Percentiles rank a stretch among this genome's conserved stretches.
Conservation (phyloP, 2,888 invertebrate genomes). For the Machimus atricapillus region DNA sequence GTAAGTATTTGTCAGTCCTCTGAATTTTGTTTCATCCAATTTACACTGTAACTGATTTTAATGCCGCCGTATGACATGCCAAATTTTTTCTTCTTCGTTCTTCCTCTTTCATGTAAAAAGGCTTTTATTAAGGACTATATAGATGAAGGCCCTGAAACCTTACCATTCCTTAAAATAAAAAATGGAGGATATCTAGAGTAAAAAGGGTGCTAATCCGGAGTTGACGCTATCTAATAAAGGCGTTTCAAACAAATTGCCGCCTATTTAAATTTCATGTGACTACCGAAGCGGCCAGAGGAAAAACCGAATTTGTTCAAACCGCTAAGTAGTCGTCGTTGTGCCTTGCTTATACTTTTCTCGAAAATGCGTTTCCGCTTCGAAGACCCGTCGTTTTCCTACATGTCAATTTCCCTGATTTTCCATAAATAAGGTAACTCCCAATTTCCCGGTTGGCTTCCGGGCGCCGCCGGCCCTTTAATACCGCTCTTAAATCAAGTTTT, state of each 20-base stretch:
- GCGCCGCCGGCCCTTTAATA: not conserved
- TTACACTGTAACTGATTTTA: not conserved
- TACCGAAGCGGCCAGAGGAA: not conserved
- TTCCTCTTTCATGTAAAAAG: not conserved
- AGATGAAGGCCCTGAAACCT: not conserved
- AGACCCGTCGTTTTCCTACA: not conserved
- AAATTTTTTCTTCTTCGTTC: not conserved
- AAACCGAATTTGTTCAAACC: not conserved
- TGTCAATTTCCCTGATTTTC: not conserved
- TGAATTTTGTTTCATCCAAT: too few species aligned
- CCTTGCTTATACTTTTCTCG: not conserved
- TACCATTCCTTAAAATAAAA: not conserved
- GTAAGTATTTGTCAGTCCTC: too few species aligned
- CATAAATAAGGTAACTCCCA: not conserved
- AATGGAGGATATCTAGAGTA: not conserved
- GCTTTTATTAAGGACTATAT: not conserved
- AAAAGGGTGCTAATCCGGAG: not conserved
- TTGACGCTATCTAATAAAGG: not conserved
- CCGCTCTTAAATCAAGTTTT: constrained; percentile 18
- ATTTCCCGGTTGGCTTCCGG: not conserved
- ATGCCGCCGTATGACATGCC: not conserved
- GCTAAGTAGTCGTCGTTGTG: not conserved
- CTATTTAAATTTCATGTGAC: not conserved
- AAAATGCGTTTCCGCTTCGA: not conserved
- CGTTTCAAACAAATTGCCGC: not conserved